A percentile compares a stretch with the other conserved stretches of the same genome.
phyloP scores from a whole-genome alignment of 2,888 invertebrate species.

The Pollenia labialis region DNA sequence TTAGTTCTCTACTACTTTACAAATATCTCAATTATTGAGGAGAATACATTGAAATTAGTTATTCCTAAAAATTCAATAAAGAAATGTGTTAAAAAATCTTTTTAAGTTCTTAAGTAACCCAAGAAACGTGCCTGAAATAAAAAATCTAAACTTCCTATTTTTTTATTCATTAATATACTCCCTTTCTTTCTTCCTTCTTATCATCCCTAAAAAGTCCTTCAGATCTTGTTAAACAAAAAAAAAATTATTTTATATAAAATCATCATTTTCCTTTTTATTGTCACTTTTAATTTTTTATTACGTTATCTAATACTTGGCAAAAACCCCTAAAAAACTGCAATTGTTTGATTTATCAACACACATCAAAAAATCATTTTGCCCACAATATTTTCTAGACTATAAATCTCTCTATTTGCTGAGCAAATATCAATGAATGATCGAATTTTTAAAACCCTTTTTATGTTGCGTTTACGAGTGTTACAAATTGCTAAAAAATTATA shows the following conservation, averaged over 20 bases:
- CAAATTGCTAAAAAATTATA: conserved; percentile 66
- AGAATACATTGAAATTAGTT: too few species aligned
- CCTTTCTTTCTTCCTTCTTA: not conserved
- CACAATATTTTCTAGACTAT: conserved; percentile 54
- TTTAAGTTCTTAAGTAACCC: not conserved
- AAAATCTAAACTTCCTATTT: not conserved
- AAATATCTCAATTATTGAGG: too few species aligned
- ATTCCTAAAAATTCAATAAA: too few species aligned
- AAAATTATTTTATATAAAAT: conserved; percentile 8
- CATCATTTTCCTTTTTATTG: conserved; percentile 9
- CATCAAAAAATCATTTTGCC: conserved; percentile 62
- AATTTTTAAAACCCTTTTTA: conserved; percentile 8
- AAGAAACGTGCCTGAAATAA: not conserved
- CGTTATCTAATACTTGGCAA: conserved; percentile 44
- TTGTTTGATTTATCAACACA: conserved; percentile 62
- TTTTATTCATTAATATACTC: not conserved
- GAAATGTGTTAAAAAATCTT: not conserved
- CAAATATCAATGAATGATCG: conserved; percentile 10
- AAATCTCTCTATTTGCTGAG: conserved; percentile 43
- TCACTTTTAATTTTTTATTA: conserved; percentile 40
- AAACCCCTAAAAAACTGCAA: conserved; percentile 34
- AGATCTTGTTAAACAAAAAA: conserved; percentile 41
- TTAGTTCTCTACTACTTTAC: too few species aligned
- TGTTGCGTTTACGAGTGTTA: conserved; percentile 38
- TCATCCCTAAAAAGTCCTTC: not conserved